phyloP scores from a whole-genome alignment of 2,888 invertebrate species.

The Folsomia candida region DNA sequence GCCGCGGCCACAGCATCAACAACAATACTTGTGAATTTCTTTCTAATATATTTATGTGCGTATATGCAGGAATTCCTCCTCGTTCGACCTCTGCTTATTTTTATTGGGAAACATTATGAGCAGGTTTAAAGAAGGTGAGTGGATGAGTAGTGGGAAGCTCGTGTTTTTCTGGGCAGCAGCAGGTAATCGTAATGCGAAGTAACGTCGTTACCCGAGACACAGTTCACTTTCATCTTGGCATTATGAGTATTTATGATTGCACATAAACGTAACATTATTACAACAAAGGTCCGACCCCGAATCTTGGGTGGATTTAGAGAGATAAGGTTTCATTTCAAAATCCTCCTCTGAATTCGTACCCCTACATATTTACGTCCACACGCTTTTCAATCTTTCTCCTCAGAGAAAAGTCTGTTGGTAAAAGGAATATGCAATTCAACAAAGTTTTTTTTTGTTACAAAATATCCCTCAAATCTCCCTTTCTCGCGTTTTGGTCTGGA shows the following conservation, averaged over 20 bases:
- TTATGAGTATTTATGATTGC: constrained; percentile 18
- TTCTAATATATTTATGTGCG: neutral
- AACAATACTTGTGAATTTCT: neutral
- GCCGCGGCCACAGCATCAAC: neutral
- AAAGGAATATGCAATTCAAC: too few relatives aligned
- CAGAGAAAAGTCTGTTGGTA: too few relatives aligned
- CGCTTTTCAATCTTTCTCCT: too few relatives aligned
- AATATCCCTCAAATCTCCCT: too few relatives aligned
- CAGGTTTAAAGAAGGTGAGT: neutral
- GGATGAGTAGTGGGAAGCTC: neutral
- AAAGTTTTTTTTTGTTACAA: too few relatives aligned
- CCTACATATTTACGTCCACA: too few relatives aligned
- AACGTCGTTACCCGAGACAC: neutral
- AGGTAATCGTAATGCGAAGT: constrained; percentile 2
- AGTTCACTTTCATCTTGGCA: constrained; percentile 11
- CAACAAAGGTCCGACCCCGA: neutral
- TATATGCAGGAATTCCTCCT: too few relatives aligned
- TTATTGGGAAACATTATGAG: too few relatives aligned
- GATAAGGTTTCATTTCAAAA: too few relatives aligned
- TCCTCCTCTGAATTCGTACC: too few relatives aligned
- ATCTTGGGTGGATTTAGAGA: neutral
- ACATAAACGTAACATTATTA: neutral
- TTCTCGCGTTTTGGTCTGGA: too few relatives aligned
- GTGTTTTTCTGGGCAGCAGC: neutral
- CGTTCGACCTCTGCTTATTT: neutral